Evolutionary conservation across 2,888 invertebrate species (phyloP).

Genomic region (Hoplodrina blanda): DNA sequence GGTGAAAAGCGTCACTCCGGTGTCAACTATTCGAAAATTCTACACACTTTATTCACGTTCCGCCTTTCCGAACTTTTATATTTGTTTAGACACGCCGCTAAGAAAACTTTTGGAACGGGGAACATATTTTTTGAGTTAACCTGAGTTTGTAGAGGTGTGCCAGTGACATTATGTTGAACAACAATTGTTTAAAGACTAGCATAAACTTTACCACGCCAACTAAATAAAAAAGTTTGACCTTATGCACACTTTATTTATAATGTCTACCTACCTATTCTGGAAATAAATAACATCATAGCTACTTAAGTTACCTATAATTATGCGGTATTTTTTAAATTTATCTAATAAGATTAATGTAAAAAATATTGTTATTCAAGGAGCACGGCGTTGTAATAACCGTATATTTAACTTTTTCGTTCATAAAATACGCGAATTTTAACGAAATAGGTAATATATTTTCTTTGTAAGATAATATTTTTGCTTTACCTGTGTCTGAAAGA

Average conservation of each 20-base stretch:
- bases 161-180: conserved; percentile 7
- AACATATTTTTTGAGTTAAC: conserved; percentile 21
- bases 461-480: conserved; percentile 35
- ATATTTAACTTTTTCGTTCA: conserved; percentile 17
- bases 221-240: not conserved
- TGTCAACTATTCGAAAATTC: conserved; percentile 16
- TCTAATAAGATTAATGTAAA: not conserved
- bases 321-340: not conserved
- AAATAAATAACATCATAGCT: not conserved
- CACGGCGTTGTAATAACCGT: conserved; percentile 16
- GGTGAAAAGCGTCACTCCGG: conserved; percentile 1
- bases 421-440: conserved; percentile 30
- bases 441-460: conserved; percentile 21
- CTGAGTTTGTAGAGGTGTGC: not conserved
- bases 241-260: not conserved
- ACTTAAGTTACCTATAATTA: not conserved
- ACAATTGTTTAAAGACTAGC: conserved; percentile 15
- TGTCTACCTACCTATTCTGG: no score
- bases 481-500: conserved; percentile 19
- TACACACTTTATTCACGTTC: conserved; percentile 20
- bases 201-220: not conserved
- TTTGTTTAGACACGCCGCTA: conserved; percentile 23
- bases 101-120: conserved; percentile 17
- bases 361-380: conserved; percentile 16
- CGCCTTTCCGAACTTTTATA: conserved; percentile 8